A percentile compares a stretch with the other conserved stretches of the same genome.
Conservation (phyloP, 2,888 invertebrate genomes). For the Allolobophora icterica region DNA sequence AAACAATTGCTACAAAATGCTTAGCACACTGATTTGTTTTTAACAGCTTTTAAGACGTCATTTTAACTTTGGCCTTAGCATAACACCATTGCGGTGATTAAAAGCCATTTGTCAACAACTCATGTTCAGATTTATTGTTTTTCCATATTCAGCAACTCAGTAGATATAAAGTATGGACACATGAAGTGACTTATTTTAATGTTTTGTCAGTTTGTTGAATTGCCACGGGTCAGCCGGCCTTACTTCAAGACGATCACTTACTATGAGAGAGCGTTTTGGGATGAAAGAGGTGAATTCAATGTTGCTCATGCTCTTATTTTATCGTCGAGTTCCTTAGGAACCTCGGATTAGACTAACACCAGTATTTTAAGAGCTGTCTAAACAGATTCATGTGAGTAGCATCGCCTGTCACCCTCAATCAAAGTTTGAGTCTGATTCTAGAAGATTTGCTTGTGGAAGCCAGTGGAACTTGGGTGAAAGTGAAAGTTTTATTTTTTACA, state of each 20-base stretch:
- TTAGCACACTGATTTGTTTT: not conserved
- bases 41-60: not conserved
- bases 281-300: not conserved
- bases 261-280: conserved; percentile 18
- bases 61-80: not conserved
- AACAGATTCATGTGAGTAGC: not conserved
- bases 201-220: conserved; percentile 29
- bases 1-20: not conserved
- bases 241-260: conserved; percentile 24
- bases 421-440: not conserved
- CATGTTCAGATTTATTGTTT: not conserved
- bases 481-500: not conserved
- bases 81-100: not conserved
- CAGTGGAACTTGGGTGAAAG: not conserved
- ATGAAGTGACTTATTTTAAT: not conserved
- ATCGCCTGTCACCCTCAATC: not conserved
- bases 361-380: no score
- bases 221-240: not conserved
- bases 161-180: not conserved
- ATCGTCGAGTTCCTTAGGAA: not conserved
- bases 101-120: not conserved
- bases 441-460: not conserved
- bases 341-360: not conserved
- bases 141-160: not conserved
- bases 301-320: not conserved